Percentiles rank a stretch among this genome's conserved stretches.
These are phyloP conservation scores for Ammodytes dubius DNA, from an alignment of 2,113 vertebrate genomes.

Conservation along the genomic window DNA sequence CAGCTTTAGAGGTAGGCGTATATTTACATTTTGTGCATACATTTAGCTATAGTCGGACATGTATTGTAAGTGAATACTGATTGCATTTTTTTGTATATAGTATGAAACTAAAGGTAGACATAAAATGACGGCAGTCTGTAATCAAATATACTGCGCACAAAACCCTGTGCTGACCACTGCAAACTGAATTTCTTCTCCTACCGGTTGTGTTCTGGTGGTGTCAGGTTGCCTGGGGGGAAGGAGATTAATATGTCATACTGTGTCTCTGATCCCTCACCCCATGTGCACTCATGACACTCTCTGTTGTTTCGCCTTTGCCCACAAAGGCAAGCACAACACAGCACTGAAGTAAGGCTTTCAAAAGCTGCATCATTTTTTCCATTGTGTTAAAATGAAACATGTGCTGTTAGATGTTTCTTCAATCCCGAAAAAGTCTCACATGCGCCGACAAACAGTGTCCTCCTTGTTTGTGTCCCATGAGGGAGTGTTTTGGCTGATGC, in stretches of 20 bases:
- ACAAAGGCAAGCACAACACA: slow-evolving; percentile 13
- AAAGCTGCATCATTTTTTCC: slow-evolving; percentile 27
- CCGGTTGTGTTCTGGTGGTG: slow-evolving; percentile 67
- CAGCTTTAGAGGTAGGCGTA: neutral
- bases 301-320: slow-evolving; percentile 43
- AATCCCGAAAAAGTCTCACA: slow-evolving; percentile 8
- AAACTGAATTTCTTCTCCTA: slow-evolving; percentile 62
- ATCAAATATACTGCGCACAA: slow-evolving; percentile 18
- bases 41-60: neutral
- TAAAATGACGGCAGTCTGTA: slow-evolving; percentile 8
- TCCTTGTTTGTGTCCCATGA: slow-evolving; percentile 23
- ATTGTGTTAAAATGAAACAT: slow-evolving; percentile 3
- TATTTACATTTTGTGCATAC: neutral
- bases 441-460: neutral
- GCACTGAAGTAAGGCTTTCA: slow-evolving; percentile 17
- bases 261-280: slow-evolving; percentile 68
- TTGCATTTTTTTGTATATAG: neutral
- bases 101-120: neutral
- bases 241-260: slow-evolving; percentile 75
- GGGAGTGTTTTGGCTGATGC: slow-evolving; percentile 42
- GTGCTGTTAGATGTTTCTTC: slow-evolving; percentile 4
- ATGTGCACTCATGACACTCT: slow-evolving; percentile 49
- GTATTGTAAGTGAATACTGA: neutral
- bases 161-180: slow-evolving; percentile 36
- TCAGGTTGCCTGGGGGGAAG: slow-evolving; percentile 62